A percentile compares a stretch with the other conserved stretches of the same genome.
Conservation (phyloP, 2,888 invertebrate genomes). For the Acanthosepion esculentum region DNA sequence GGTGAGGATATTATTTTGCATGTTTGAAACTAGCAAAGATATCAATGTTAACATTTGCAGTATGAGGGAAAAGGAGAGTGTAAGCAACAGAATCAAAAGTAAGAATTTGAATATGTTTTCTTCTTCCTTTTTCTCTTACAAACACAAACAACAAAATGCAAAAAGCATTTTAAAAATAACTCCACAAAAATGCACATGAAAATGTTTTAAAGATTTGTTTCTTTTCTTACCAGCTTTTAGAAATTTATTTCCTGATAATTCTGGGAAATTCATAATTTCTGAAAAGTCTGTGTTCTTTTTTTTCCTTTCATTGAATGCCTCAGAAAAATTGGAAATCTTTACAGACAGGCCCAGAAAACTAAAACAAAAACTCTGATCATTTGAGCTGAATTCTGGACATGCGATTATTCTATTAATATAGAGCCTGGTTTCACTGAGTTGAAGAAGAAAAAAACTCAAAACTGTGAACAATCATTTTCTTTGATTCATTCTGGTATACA, state of each 20-base stretch:
- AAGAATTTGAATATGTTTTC: constrained; percentile 5
- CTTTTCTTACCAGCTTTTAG: background rate
- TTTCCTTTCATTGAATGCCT: background rate
- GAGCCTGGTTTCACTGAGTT: background rate
- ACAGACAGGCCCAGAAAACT: background rate
- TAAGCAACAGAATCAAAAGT: constrained; percentile 23
- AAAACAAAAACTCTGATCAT: background rate
- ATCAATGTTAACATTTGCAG: background rate
- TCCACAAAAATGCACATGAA: background rate
- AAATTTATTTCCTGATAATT: background rate
- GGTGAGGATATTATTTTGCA: background rate
- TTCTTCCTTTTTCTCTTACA: background rate
- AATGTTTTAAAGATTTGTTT: background rate
- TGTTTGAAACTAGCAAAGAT: background rate
- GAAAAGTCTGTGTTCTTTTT: background rate
- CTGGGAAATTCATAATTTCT: background rate
- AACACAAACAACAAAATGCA: background rate
- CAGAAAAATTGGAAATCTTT: background rate
- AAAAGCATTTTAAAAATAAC: background rate
- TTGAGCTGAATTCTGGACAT: background rate
- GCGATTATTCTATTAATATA: background rate
- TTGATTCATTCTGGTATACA: constrained; percentile 6
- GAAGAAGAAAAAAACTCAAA: background rate
- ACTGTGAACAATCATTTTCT: background rate
- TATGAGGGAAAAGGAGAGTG: background rate